Conservation (phyloP, 2,888 invertebrate genomes). For the Lasiommata megera region DNA sequence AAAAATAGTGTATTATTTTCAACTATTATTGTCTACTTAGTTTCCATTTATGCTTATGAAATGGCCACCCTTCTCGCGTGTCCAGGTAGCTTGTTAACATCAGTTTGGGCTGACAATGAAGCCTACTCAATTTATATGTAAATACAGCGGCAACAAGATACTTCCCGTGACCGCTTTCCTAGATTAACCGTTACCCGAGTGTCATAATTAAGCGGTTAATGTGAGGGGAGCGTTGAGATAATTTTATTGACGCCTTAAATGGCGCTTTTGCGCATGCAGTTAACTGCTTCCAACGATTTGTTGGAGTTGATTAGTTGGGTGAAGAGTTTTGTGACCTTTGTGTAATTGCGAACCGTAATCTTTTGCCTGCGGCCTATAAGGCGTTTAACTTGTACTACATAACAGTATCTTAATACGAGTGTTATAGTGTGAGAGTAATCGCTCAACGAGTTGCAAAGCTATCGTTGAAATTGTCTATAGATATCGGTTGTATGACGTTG, state of each 20-base stretch:
- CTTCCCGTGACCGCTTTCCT: slow-evolving; percentile 36
- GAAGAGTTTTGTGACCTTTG: background rate
- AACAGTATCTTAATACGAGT: too few species aligned
- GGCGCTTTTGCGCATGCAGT: background rate
- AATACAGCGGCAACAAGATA: slow-evolving; percentile 59
- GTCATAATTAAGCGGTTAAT: slow-evolving; percentile 29
- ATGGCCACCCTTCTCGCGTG: slow-evolving; percentile 43
- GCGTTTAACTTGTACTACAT: too few species aligned
- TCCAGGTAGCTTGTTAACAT: slow-evolving; percentile 52
- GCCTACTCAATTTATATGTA: slow-evolving; percentile 66
- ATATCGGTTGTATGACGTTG: too few species aligned
- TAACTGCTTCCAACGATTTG: background rate
- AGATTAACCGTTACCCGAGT: slow-evolving; percentile 41
- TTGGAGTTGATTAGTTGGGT: background rate
- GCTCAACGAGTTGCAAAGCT: too few species aligned
- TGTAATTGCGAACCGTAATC: too few species aligned
- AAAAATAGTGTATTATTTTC: too few species aligned
- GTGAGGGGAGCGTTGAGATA: slow-evolving; percentile 7
- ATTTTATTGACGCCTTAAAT: slow-evolving; percentile 3
- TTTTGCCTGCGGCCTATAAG: too few species aligned
- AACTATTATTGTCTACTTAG: too few species aligned
- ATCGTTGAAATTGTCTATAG: too few species aligned
- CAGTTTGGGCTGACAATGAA: slow-evolving; percentile 46
- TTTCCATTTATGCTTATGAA: background rate
- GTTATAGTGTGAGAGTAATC: too few species aligned